Conservation (phyloP, 2,888 invertebrate species). For the Cephus nigrinus region DNA sequence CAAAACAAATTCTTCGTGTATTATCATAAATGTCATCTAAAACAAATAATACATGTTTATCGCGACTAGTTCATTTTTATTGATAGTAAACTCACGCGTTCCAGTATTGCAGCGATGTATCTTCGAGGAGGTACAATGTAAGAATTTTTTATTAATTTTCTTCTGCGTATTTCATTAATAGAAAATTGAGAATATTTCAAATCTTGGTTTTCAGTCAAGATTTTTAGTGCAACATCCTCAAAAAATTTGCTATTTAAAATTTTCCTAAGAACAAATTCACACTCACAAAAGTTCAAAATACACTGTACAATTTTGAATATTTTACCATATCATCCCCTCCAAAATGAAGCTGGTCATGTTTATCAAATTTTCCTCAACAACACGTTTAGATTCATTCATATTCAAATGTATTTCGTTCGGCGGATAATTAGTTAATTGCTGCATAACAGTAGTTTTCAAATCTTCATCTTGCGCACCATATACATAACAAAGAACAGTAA, state of each 20-base stretch:
- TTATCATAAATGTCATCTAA: constrained; percentile 50
- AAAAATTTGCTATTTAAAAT: constrained; percentile 57
- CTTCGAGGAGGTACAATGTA: constrained; percentile 33
- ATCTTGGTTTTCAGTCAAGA: constrained; percentile 18
- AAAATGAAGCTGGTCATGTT: constrained; percentile 44
- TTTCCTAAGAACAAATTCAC: constrained; percentile 52
- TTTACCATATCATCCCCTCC: constrained; percentile 57
- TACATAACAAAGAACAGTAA: constrained; percentile 52
- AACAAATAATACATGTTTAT: neutral
- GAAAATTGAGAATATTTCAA: constrained; percentile 50
- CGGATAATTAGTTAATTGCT: constrained; percentile 55
- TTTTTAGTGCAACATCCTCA: constrained; percentile 30
- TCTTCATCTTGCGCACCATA: constrained; percentile 50
- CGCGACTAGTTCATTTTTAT: neutral
- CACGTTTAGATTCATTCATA: neutral
- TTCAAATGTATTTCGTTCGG: constrained; percentile 37
- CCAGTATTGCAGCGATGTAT: constrained; percentile 39
- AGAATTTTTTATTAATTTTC: constrained; percentile 34
- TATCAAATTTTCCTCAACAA: constrained; percentile 18
- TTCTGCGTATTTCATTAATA: constrained; percentile 30
- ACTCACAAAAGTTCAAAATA: constrained; percentile 7
- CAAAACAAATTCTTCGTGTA: constrained; percentile 52
- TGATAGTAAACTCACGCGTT: constrained; percentile 34
- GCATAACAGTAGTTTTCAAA: constrained; percentile 36
- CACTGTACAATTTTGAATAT: constrained; percentile 4